Evolutionary conservation across 2,797 vertebrate species (phyloP).

Genomic region (Antrozous pallidus): DNA sequence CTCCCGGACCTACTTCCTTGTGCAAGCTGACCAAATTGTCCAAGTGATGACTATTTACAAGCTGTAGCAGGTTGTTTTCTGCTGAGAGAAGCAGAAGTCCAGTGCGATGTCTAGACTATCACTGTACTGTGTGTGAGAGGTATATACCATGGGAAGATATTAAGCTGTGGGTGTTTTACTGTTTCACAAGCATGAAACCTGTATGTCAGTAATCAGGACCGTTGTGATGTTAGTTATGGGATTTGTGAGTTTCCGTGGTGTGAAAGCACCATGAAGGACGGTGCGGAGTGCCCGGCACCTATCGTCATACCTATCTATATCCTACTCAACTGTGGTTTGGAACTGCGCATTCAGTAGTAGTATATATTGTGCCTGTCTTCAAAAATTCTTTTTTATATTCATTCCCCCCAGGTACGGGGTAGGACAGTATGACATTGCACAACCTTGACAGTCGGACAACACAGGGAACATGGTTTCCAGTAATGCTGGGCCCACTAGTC

Average conservation of each 20-base stretch:
- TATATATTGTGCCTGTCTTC: constrained; percentile 49
- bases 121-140: constrained; percentile 77
- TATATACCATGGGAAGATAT: constrained; percentile 71
- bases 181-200: constrained; percentile 76
- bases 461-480: background rate
- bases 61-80: constrained; percentile 33
- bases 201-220: constrained; percentile 62
- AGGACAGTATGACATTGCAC: background rate
- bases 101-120: constrained; percentile 72
- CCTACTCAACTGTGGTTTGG: background rate
- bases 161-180: constrained; percentile 77
- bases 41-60: constrained; percentile 67
- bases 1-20: constrained; percentile 62
- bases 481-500: background rate
- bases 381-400: background rate
- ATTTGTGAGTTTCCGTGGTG: background rate
- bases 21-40: constrained; percentile 76
- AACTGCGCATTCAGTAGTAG: constrained; percentile 14
- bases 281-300: background rate
- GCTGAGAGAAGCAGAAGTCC: constrained; percentile 35
- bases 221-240: constrained; percentile 27
- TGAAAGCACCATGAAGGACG: background rate
- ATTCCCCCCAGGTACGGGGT: background rate
- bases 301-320: background rate
- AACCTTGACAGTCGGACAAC: background rate